phyloP scores from a whole-genome alignment of 2,113 vertebrate species.

The Rousettus leschenaultii region DNA sequence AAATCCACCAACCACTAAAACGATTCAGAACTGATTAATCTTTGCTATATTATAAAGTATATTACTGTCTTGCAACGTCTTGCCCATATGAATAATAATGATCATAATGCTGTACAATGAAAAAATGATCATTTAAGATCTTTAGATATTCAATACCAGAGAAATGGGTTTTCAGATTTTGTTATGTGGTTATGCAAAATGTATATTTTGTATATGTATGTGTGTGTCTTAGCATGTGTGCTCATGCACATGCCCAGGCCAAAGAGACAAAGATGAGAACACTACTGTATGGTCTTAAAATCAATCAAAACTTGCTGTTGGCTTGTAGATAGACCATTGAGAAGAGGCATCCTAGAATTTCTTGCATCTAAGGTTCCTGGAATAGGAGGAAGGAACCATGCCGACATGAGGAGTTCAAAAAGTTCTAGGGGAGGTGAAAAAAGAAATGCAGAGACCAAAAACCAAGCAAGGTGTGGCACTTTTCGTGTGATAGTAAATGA shows the following conservation, averaged over 20 bases:
- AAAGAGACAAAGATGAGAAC: background rate
- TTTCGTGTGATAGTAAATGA: background rate
- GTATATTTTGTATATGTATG: background rate
- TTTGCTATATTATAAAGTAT: background rate
- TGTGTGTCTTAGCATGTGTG: background rate
- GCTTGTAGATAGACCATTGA: background rate
- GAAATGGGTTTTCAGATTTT: background rate
- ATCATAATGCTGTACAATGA: background rate
- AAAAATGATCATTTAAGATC: background rate
- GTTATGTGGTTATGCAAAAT: background rate
- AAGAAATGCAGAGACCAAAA: background rate
- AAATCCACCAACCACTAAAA: background rate
- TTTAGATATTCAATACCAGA: background rate
- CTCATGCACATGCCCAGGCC: background rate
- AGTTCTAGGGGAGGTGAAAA: background rate
- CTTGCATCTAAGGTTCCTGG: background rate
- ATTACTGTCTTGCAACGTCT: background rate
- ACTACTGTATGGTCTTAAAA: background rate
- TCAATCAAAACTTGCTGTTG: background rate
- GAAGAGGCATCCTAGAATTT: background rate
- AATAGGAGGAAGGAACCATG: background rate
- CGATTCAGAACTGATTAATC: background rate
- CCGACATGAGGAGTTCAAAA: background rate
- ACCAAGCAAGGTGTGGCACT: background rate
- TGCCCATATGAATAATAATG: background rate